Base-by-base conservation (phyloP, 2,888 invertebrate species). In the Polydrusus tereticollis region DNA sequence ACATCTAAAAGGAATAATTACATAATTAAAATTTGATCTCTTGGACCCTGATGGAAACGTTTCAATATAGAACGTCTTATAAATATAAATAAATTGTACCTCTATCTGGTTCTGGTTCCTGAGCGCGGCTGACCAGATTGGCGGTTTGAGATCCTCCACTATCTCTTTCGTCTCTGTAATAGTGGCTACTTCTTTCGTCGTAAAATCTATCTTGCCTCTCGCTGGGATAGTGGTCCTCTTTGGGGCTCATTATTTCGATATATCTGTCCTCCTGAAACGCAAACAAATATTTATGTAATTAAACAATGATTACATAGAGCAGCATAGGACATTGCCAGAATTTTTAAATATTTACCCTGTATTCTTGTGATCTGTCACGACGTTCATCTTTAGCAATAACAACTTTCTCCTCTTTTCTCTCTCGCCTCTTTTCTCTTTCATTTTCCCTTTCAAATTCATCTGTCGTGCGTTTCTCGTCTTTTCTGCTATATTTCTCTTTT, bases 401-500 rank as follows among this genome's bases (percentile, higher is more conserved):
- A 52, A 81, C 69, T 78, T 85, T 85, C 58, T 86, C 86, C 72
- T 85, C 86, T 69, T 89, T 89, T 78, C 88, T 86, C 50, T 90
- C 89, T 82, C 89, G 87, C 75, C 84, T 86, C 84, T 88, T 86
- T 36, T 87, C 87, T 76, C 90, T 88, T 78, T 91, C 92, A 80
- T 91, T 89, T 77, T 86, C 89, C 77, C 89, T 88, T 65, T 91
- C 92, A 80, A 89, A 90, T 55, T 90, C 88, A 41, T 88, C 88
- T 12, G 38, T 10, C 5, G 26, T 18, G 8, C 87, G 86, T 69
- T 86, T 83, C 66, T 89, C 88, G 18, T 90, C 89, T 77, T 88
- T 88, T 77, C 87, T 86, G 18, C 14, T 65, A 69, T 87, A 83
- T 77, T 88, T 88, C 18, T 88, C 88, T 77, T 87, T 86, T 0